Evolutionary conservation across 2,113 vertebrate species (phyloP).

Genomic region (Corythaeola cristata): DNA sequence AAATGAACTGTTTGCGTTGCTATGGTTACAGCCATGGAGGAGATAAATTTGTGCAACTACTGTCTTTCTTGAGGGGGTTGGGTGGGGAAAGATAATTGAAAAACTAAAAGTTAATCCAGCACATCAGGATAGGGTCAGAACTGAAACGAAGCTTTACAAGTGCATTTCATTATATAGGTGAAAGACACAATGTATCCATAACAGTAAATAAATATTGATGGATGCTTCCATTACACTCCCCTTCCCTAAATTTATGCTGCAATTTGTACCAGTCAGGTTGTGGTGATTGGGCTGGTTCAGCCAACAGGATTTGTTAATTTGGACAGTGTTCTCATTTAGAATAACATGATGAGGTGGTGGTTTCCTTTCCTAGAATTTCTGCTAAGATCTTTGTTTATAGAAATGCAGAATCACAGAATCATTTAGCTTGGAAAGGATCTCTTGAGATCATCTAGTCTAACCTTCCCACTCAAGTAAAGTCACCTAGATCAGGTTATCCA

Average conservation of each 20-base stretch:
- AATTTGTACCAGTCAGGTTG: not conserved
- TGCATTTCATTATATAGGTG: not conserved
- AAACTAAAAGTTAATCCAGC: constrained; percentile 3
- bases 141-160: not conserved
- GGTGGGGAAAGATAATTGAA: constrained; percentile 18
- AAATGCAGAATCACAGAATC: not conserved
- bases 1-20: constrained; percentile 77
- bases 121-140: not conserved
- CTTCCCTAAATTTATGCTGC: not conserved
- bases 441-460: not conserved
- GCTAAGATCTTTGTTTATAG: not conserved
- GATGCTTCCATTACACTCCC: not conserved
- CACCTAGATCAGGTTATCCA: not conserved
- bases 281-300: not conserved
- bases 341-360: not conserved
- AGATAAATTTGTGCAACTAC: constrained; percentile 62
- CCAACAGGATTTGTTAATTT: not conserved
- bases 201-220: constrained; percentile 12
- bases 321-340: not conserved
- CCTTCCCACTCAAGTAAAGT: not conserved
- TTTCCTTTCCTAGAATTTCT: not conserved
- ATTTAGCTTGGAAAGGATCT: not conserved
- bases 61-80: constrained; percentile 50
- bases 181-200: not conserved
- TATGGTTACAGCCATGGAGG: constrained; percentile 69